Evolutionary conservation across 2,888 invertebrate species (phyloP).

Genomic region (Syrphus vitripennis): DNA sequence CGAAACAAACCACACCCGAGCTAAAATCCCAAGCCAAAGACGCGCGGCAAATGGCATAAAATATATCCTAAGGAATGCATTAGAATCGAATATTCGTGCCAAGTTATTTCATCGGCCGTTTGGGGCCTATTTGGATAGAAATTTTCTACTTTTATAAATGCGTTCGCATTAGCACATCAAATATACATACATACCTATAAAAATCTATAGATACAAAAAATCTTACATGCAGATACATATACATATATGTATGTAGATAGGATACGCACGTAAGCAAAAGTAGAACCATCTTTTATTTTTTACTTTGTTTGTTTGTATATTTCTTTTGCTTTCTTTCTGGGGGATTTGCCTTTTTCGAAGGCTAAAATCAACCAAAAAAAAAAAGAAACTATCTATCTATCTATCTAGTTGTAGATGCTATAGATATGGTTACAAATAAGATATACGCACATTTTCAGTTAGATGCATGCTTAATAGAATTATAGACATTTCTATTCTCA

Average conservation of each 20-base stretch:
- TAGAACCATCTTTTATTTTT: conserved; percentile 39
- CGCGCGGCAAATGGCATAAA: conserved; percentile 28
- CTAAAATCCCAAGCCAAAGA: background rate
- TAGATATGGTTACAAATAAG: too few relatives aligned
- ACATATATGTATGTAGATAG: background rate
- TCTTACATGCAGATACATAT: background rate
- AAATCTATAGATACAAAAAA: conserved; percentile 44
- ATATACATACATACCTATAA: too few relatives aligned
- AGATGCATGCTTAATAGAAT: conserved; percentile 64
- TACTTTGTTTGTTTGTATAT: conserved; percentile 28
- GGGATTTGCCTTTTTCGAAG: conserved; percentile 55
- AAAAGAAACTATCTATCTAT: conserved; percentile 40
- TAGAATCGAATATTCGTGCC: conserved; percentile 69
- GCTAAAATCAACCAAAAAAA: conserved; percentile 48
- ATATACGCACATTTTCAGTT: conserved; percentile 29
- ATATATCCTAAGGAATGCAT: conserved; percentile 64
- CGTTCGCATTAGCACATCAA: conserved; percentile 59
- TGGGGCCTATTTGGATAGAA: conserved; percentile 73
- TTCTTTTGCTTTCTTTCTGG: conserved; percentile 23
- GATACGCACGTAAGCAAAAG: conserved; percentile 36
- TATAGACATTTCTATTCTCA: conserved; percentile 67
- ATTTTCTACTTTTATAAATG: conserved; percentile 72
- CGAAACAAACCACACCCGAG: conserved; percentile 5
- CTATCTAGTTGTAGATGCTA: background rate
- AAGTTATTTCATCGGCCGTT: conserved; percentile 72